Percentiles rank a stretch among this genome's conserved stretches.
phyloP scores from a whole-genome alignment of 2,888 invertebrate species.

The Sphaerophoria rueppellii region DNA sequence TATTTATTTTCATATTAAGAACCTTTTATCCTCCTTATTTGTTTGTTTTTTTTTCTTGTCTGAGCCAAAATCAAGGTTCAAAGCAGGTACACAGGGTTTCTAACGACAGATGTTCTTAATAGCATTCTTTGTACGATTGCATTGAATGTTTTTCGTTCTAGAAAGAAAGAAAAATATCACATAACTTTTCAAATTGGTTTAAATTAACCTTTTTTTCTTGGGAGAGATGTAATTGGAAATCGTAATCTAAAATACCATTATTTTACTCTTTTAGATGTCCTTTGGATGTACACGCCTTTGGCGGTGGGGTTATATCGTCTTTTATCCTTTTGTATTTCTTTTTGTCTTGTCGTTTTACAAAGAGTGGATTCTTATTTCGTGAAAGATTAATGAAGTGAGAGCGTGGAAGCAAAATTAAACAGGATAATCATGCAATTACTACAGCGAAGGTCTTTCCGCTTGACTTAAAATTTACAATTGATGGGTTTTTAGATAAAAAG shows the following conservation, averaged over 20 bases:
- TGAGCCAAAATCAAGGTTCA: too few relatives aligned
- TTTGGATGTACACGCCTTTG: not conserved
- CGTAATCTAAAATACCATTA: constrained; percentile 1
- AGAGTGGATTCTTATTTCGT: too few relatives aligned
- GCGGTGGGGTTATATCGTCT: too few relatives aligned
- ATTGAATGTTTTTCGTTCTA: constrained; percentile 5
- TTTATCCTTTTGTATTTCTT: too few relatives aligned
- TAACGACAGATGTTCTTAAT: constrained; percentile 12
- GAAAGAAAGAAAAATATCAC: not conserved
- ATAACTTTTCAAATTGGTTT: constrained; percentile 5
- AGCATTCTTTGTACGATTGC: not conserved
- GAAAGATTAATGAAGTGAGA: too few relatives aligned
- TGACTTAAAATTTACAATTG: too few relatives aligned
- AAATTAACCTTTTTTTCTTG: constrained; percentile 10
- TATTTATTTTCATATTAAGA: not conserved
- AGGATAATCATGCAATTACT: too few relatives aligned
- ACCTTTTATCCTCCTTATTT: not conserved
- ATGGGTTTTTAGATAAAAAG: too few relatives aligned
- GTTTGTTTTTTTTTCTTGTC: not conserved
- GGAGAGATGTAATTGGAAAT: constrained; percentile 3
- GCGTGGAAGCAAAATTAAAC: too few relatives aligned
- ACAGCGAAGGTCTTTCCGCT: too few relatives aligned
- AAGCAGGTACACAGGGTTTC: too few relatives aligned
- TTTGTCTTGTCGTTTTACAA: too few relatives aligned
- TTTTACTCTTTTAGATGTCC: not conserved